Evolutionary conservation across 2,113 vertebrate genomes (phyloP).

Genomic region (Chiloscyllium plagiosum): DNA sequence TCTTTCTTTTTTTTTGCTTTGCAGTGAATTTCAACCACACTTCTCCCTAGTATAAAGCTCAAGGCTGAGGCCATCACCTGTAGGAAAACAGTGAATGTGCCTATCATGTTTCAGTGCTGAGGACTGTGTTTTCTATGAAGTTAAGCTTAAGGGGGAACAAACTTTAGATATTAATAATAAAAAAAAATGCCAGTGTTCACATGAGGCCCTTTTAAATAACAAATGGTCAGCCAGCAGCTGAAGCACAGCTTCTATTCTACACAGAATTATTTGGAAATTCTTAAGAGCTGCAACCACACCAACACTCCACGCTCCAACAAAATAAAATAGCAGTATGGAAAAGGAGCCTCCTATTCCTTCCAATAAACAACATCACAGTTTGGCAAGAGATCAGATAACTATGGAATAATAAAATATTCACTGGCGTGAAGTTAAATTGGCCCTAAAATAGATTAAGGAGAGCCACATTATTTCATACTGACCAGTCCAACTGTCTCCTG

Average conservation of each 20-base stretch:
- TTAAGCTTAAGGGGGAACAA: constrained; percentile 40
- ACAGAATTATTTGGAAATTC: constrained; percentile 38
- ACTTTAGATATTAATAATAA: constrained; percentile 39
- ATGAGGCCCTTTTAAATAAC: constrained; percentile 34
- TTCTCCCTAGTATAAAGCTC: not conserved
- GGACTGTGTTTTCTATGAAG: constrained; percentile 40
- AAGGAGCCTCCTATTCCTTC: not conserved
- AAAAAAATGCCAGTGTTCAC: constrained; percentile 38
- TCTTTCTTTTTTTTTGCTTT: not conserved
- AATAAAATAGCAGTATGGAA: constrained; percentile 34
- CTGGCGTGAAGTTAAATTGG: not conserved
- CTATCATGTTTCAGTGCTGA: not conserved
- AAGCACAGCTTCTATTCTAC: not conserved
- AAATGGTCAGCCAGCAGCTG: constrained; percentile 20
- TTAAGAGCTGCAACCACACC: constrained; percentile 37
- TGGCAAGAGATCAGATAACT: not conserved
- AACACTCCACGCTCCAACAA: not conserved
- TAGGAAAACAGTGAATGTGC: not conserved
- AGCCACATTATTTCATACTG: not conserved
- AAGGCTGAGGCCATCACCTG: not conserved
- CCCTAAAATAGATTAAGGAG: not conserved
- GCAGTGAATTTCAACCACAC: not conserved
- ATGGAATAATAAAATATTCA: not conserved
- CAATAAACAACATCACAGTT: not conserved
- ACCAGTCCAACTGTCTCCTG: no score